These are phyloP conservation scores for Urocitellus parryii DNA, from an alignment of 2,113 vertebrate species.

Conservation along the genomic window DNA sequence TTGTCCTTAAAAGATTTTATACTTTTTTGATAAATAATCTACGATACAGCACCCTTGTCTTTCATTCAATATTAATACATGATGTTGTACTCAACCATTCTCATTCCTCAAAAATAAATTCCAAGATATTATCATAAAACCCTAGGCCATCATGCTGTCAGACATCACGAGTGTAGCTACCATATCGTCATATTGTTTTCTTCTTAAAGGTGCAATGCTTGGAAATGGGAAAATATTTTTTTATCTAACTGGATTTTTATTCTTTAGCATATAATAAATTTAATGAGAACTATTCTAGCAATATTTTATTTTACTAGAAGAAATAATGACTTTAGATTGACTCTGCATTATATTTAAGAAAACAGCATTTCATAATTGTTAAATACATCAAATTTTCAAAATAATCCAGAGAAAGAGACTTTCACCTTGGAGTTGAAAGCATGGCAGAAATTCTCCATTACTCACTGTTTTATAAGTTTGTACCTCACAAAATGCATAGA, in stretches of 20 bases:
- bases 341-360: slow-evolving; percentile 86
- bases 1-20: slow-evolving; percentile 88
- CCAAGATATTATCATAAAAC: slow-evolving; percentile 86
- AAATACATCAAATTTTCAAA: slow-evolving; percentile 87
- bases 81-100: slow-evolving; percentile 87
- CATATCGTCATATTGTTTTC: slow-evolving; percentile 82
- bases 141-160: slow-evolving; percentile 87
- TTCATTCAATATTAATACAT: slow-evolving; percentile 85
- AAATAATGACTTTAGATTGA: slow-evolving; percentile 86
- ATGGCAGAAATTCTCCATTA: slow-evolving; percentile 90
- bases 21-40: slow-evolving; percentile 90
- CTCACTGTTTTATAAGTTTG: slow-evolving; percentile 91
- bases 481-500: slow-evolving; percentile 94
- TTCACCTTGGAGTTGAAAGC: slow-evolving; percentile 90
- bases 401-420: slow-evolving; percentile 88
- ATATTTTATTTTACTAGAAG: slow-evolving; percentile 85
- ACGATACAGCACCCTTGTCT: slow-evolving; percentile 88
- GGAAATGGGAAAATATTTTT: slow-evolving; percentile 82
- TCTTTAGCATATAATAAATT: slow-evolving; percentile 84
- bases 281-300: slow-evolving; percentile 84
- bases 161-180: slow-evolving; percentile 85
- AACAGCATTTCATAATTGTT: slow-evolving; percentile 86
- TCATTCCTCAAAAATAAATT: slow-evolving; percentile 86
- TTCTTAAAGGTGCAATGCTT: slow-evolving; percentile 87
- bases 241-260: slow-evolving; percentile 78